phyloP scores from a whole-genome alignment of 1,140 invertebrate species.

The Schlechtendalia chinensis region DNA sequence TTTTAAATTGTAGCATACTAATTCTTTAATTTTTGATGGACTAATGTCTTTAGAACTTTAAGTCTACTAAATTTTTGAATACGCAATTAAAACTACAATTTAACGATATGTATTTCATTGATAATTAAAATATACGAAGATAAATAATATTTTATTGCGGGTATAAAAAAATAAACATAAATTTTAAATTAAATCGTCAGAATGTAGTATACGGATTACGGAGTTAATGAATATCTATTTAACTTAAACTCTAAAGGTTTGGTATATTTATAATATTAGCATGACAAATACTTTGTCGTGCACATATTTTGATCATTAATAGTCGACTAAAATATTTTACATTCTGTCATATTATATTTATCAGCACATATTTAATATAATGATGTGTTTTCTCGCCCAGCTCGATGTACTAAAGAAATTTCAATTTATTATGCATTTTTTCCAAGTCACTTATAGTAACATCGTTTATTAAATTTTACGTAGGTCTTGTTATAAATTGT shows the following conservation, averaged over 20 bases:
- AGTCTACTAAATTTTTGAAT: no score
- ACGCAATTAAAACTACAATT: no score
- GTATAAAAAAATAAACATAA: no score
- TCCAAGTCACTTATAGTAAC: not conserved
- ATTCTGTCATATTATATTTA: not conserved
- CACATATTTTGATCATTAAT: not conserved
- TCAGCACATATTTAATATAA: not conserved
- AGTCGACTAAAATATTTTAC: not conserved
- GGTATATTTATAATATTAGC: not conserved
- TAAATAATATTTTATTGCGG: no score
- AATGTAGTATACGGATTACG: no score
- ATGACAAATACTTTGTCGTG: not conserved
- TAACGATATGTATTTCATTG: no score
- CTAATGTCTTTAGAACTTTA: no score
- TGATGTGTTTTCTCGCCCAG: not conserved
- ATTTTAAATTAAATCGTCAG: no score
- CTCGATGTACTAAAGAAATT: not conserved
- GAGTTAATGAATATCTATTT: not conserved
- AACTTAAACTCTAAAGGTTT: not conserved
- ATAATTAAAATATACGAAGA: no score
- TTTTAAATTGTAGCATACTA: not conserved
- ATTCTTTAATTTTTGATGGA: no score
- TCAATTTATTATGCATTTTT: not conserved
- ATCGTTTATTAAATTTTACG: not conserved
- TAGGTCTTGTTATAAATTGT: not conserved